These are phyloP conservation scores for Drosophila oshimai DNA, from an alignment of 1,140 invertebrate species.

Conservation along the genomic window DNA sequence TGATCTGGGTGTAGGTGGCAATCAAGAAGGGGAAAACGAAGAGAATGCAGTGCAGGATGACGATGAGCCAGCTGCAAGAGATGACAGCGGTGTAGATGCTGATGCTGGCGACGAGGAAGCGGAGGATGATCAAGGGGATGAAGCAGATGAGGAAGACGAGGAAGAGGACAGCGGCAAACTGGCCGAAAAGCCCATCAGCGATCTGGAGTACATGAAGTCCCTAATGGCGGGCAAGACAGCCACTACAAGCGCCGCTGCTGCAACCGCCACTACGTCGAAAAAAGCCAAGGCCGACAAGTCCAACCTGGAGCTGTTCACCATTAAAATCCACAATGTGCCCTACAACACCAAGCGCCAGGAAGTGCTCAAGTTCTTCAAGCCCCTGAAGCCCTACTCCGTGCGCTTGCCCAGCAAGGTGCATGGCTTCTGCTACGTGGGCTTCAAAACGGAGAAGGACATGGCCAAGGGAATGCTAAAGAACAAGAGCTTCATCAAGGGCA, in stretches of 20 bases:
- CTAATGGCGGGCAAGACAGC: conserved; percentile 83
- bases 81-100: conserved; percentile 65
- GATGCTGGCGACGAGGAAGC: conserved; percentile 38
- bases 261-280: conserved; percentile 4
- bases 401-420: conserved; percentile 89
- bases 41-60: conserved; percentile 75
- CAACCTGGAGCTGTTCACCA: conserved; percentile 84
- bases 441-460: conserved; percentile 91
- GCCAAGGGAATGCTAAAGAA: conserved; percentile 93
- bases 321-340: conserved; percentile 80
- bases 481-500: conserved; percentile 92
- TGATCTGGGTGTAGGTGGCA: conserved; percentile 83
- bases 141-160: conserved; percentile 45
- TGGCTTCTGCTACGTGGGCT: conserved; percentile 96
- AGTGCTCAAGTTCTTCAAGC: conserved; percentile 89
- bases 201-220: conserved; percentile 88
- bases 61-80: neutral
- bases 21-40: conserved; percentile 73
- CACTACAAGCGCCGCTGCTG: conserved; percentile 57
- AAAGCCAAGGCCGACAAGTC: conserved; percentile 41
- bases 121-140: too few species aligned
- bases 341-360: conserved; percentile 79
- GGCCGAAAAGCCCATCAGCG: conserved; percentile 87
- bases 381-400: conserved; percentile 90
- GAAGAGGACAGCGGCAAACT: conserved; percentile 83